Base-by-base conservation (phyloP, 2,797 vertebrate species). In the Platyrinchus mystaceus region DNA sequence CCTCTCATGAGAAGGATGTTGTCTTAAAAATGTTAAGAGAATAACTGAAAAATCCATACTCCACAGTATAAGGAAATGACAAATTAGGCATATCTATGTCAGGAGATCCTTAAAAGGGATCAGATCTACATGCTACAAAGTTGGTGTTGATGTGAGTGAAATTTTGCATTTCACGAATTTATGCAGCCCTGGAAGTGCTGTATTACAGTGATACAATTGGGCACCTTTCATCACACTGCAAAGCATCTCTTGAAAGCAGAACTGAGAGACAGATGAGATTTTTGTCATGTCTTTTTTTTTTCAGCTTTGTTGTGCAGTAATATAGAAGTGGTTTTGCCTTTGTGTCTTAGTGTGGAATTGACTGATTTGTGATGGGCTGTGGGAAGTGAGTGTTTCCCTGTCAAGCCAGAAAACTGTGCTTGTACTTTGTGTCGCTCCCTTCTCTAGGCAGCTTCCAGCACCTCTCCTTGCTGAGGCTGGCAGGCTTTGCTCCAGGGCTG, bases 221-320 rank as follows among this genome's bases (percentile, higher is more conserved):
- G 95, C 93, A 94, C 89, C 94, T 97, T 96, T 97, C 97, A 97
- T 97, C 96, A 87, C 68, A 52, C 47, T 85, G 89, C 90, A 74
- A 76, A 96, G 95, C 94, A 80, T 71, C 90, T 90, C 94, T 93
- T 95, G 79, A 76, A 93, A 82, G 89, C 93, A 86, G 74, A 89
- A 88, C 78, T 26, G 55, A 66, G 68, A 91, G 66, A 89, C 77
- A 67, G 78, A 66, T 64, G 92, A 92, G 88, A 79, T 94, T 88
- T 89, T 81, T 84, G 78, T 92, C 80, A 37, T 47, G 56, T 93
- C 76, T 93, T 37, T 55, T 93, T 37, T 55, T 81, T 94, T 67
- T 21, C 41, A 76, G 89, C 91, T 83, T 94, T 91, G 91, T 95
- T 94, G 83, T 89, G 66, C 19, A 69, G 77, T 79, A 64, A 91